Base-by-base conservation (phyloP, 2,888 invertebrate genomes). In the Melanchra persicariae region DNA sequence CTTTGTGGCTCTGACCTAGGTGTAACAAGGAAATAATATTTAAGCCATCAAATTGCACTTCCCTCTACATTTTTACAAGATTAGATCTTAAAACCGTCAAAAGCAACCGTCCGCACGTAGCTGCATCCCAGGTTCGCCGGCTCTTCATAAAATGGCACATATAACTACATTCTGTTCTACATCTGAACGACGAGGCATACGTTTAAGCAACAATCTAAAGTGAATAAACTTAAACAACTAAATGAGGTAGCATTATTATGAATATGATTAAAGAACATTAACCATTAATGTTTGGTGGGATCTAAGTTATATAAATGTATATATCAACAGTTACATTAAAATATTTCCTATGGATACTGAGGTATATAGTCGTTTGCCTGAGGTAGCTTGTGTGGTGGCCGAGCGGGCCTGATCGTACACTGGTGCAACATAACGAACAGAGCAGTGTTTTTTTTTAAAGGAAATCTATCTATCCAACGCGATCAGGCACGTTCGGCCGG, bases 211-310 rank as follows among this genome's bases (percentile, higher is more conserved):
- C 84, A 81, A 85, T 83, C 84, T 89, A 87, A 81, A 87, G 85
- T 84, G 77, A n/a, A 83, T 70, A 84, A 78, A 87, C 88, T 86
- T 86, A 85, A 85, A 76, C 68, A 84, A 88, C 93, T 93, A 94
- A 91, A 92, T 95, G 95, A 95, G 95, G 95, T 95, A 95, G 95
- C 90, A 91, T 91, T 89, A 93, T 92, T 92, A 94, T 93, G 93
- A 92, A 93, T 93, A 93, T 91, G 90, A 91, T 91, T 90, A 93
- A 88, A 88, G 68, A 87, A 89, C 82, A 87, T 91, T 92, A 93
- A 87, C 88, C 85, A 90, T 91, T 94, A 93, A 93, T 88, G 93
- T 94, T 95, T 95, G 95, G 95, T 95, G 95, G 95, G 95, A 95
- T 94, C 91, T 91, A 94, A 88, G 90, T 88, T 90, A 91, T 89